Evolutionary conservation across 2,888 invertebrate species (phyloP).

Genomic region (Amaurobius ferox): DNA sequence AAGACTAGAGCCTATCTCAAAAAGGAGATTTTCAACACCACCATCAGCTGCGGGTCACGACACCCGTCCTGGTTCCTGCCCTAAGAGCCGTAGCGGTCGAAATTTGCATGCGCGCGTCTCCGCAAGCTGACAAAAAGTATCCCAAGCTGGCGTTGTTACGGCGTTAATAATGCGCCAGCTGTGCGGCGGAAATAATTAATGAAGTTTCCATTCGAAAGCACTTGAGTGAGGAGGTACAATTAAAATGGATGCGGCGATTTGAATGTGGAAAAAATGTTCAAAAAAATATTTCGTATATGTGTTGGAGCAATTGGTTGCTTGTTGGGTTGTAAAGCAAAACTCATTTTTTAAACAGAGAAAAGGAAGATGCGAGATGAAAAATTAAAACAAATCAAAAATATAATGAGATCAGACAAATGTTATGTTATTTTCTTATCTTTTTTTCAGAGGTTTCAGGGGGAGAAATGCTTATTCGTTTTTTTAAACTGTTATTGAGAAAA

Average conservation of each 20-base stretch:
- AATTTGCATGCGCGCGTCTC: not conserved
- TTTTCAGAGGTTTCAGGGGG: not conserved
- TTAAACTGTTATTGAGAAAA: not conserved
- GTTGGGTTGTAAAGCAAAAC: slow-evolving; percentile 57
- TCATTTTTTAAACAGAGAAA: slow-evolving; percentile 2
- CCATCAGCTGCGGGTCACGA: not conserved
- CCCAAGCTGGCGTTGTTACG: slow-evolving; percentile 34
- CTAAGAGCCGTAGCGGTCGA: not conserved
- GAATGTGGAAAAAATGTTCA: not conserved
- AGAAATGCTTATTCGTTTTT: not conserved
- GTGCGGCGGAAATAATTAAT: slow-evolving; percentile 68
- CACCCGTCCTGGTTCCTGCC: not conserved
- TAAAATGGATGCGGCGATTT: slow-evolving; percentile 54
- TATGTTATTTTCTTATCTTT: not conserved
- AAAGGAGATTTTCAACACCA: not conserved
- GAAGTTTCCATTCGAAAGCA: slow-evolving; percentile 69
- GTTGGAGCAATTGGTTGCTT: slow-evolving; percentile 61
- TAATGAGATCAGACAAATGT: slow-evolving; percentile 12
- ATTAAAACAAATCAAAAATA: not conserved
- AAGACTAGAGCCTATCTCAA: no score
- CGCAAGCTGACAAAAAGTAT: not conserved
- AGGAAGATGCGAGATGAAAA: not conserved
- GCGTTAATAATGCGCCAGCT: slow-evolving; percentile 72
- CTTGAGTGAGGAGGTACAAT: slow-evolving; percentile 70
- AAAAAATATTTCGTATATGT: not conserved